A percentile compares a stretch with the other conserved stretches of the same genome.
phyloP scores from a whole-genome alignment of 35 echinoderm and acorn worm species.

The Acanthaster planci region DNA sequence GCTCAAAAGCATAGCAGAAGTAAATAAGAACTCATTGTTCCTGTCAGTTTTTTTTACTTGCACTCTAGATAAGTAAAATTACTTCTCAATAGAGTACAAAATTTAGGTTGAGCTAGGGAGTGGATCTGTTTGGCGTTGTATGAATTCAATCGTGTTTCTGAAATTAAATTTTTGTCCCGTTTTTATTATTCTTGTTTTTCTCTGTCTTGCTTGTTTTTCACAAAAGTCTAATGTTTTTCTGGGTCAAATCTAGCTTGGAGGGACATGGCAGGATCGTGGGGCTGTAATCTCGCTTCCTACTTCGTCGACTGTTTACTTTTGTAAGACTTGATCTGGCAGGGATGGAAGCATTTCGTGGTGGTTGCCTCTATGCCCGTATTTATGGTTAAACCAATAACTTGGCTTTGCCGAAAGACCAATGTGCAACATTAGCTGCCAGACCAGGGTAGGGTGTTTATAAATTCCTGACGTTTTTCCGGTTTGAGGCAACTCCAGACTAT shows the following conservation, averaged over 20 bases:
- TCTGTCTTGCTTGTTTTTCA: constrained; percentile 11
- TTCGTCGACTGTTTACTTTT: constrained; percentile 19
- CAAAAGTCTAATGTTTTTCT: constrained; percentile 25
- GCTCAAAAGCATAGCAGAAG: too few species aligned
- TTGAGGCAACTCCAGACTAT: neutral
- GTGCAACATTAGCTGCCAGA: neutral
- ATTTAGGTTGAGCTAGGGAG: too few species aligned
- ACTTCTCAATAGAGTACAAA: too few species aligned
- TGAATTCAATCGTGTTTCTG: too few species aligned
- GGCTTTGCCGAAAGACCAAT: neutral
- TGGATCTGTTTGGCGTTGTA: too few species aligned
- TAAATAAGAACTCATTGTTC: too few species aligned
- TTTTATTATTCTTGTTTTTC: neutral
- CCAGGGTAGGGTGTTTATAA: constrained; percentile 9
- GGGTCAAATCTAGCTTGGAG: constrained; percentile 16
- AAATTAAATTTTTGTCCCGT: too few species aligned
- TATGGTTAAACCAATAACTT: too few species aligned
- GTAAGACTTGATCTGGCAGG: neutral
- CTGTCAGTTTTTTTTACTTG: too few species aligned
- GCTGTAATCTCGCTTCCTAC: neutral
- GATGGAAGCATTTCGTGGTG: too few species aligned
- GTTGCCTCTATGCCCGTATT: neutral
- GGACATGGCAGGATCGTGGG: constrained; percentile 8
- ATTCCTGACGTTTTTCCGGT: neutral
- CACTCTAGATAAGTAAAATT: too few species aligned